Evolutionary conservation across 2,888 invertebrate genomes (phyloP), one percentile per base, ranked within the genome.

Genomic region (Diarsia rubi): DNA sequence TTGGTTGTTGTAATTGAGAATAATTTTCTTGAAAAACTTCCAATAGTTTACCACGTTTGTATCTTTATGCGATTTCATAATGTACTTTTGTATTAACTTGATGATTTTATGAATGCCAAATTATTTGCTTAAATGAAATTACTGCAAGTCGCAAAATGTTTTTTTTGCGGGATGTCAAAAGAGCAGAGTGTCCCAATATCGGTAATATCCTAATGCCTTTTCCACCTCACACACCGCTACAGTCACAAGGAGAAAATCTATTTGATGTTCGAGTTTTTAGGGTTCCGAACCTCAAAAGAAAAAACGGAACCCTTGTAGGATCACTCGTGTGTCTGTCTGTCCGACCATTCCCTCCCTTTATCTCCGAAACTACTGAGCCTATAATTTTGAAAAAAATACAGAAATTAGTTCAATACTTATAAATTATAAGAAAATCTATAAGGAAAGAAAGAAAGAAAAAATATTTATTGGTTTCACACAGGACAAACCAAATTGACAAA

Each of bases 261-360:
- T 64, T 64, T 76, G 21, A 63, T 24, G 12, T 70, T 54, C 19
- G 31, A 64, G 47, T 47, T 78, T 52, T 68, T 63, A 62, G 21
- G 54, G 47, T 24, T 21, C 64, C 16, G 60, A 78, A 81, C 59
- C n/a, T n/a, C n/a, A n/a, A n/a, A n/a, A n/a, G n/a, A n/a, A n/a
- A n/a, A n/a, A n/a, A n/a, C n/a, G n/a, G n/a, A n/a, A n/a, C n/a
- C n/a, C n/a, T n/a, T n/a, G n/a, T n/a, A n/a, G n/a, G n/a, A n/a
- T n/a, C n/a, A n/a, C n/a, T n/a, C n/a, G n/a, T n/a, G n/a, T n/a
- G n/a, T n/a, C n/a, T n/a, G n/a, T n/a, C n/a, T n/a, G n/a, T n/a
- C n/a, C n/a, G n/a, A n/a, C n/a, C n/a, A n/a, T n/a, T n/a, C n/a
- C n/a, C n/a, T n/a, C n/a, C n/a, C n/a, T n/a, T n/a, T n/a, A n/a